Evolutionary conservation across 2,888 invertebrate genomes (phyloP).

Genomic region (Endomychus coccineus): DNA sequence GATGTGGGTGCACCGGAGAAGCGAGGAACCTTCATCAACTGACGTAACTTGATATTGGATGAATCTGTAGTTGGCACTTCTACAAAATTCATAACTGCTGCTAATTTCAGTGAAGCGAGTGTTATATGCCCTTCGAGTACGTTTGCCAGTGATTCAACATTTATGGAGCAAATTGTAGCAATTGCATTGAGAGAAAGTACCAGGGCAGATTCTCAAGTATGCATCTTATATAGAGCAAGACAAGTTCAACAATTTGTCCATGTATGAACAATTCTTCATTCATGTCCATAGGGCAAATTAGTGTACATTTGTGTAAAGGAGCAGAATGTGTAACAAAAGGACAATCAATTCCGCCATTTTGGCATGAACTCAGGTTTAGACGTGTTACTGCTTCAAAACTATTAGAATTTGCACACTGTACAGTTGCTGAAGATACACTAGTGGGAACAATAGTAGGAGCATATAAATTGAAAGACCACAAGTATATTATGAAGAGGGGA

Average conservation of each 20-base stretch:
- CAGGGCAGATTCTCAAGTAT: background rate
- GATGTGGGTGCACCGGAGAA: conserved; percentile 14
- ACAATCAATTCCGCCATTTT: background rate
- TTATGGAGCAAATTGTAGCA: too few relatives aligned
- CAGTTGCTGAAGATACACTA: too few relatives aligned
- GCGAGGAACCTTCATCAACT: conserved; percentile 11
- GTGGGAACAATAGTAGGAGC: conserved; percentile 1
- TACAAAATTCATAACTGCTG: conserved; percentile 1
- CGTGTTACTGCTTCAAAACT: too few relatives aligned
- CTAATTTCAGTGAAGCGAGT: conserved; percentile 1
- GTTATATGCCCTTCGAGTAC: background rate
- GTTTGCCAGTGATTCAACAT: background rate
- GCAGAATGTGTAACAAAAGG: background rate
- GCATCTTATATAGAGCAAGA: too few relatives aligned
- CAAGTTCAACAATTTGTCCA: background rate
- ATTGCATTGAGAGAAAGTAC: too few relatives aligned
- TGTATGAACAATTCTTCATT: background rate
- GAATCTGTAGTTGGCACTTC: conserved; percentile 1
- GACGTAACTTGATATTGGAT: conserved; percentile 1
- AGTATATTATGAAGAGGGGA: conserved; percentile 1
- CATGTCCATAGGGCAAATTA: background rate
- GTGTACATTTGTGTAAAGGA: too few relatives aligned
- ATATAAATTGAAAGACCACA: too few relatives aligned
- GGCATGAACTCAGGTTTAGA: too few relatives aligned
- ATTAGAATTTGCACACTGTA: too few relatives aligned